phyloP scores from a whole-genome alignment of 2,888 invertebrate species.

The Gerosis bhagava region DNA sequence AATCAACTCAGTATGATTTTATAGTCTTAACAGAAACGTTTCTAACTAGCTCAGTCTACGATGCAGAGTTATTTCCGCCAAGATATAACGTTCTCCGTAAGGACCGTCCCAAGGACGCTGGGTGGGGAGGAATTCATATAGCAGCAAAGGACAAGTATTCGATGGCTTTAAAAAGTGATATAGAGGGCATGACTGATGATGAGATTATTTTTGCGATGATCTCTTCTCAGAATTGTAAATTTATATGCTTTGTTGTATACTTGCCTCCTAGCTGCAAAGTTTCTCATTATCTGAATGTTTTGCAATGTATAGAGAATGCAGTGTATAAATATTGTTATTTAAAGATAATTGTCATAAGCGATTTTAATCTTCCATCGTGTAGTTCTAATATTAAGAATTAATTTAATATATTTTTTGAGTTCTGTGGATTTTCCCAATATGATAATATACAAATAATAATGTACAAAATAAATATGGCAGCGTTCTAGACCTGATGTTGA shows the following conservation, averaged over 20 bases:
- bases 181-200: too few relatives aligned
- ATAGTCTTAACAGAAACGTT: neutral
- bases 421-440: neutral
- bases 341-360: neutral
- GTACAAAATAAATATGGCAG: neutral
- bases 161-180: neutral
- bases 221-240: neutral
- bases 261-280: neutral
- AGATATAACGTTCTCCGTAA: neutral
- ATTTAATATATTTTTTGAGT: neutral
- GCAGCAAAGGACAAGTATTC: neutral
- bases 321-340: neutral
- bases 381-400: neutral
- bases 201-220: neutral
- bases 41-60: neutral
- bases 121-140: neutral
- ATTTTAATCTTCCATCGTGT: neutral
- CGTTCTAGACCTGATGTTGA: neutral
- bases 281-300: neutral
- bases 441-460: neutral
- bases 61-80: neutral
- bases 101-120: neutral
- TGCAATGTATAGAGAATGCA: neutral
- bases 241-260: neutral
- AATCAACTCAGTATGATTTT: neutral